Conservation (phyloP, 2,797 vertebrate genomes). For the Chelmon rostratus region DNA sequence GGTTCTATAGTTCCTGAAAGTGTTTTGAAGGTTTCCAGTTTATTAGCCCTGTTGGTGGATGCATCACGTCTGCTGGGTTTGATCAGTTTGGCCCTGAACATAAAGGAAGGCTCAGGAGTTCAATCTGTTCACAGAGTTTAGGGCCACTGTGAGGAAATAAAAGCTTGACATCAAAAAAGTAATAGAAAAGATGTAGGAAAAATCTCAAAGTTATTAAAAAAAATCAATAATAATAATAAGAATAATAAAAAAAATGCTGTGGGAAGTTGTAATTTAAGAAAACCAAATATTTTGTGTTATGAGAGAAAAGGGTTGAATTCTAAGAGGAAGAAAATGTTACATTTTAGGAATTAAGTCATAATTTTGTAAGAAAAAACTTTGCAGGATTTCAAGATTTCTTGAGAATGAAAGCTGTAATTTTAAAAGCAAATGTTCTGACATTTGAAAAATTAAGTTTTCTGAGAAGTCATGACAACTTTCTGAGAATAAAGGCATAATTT, state of each 20-base stretch:
- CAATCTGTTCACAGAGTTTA: neutral
- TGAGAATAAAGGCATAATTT: neutral
- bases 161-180: neutral
- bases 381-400: no score
- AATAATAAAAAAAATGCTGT: neutral
- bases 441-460: neutral
- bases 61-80: neutral
- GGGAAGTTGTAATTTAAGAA: neutral
- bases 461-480: neutral
- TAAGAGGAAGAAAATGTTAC: neutral
- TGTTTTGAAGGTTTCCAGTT: conserved; percentile 13
- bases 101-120: neutral
- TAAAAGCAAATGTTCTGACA: neutral
- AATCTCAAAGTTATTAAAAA: neutral
- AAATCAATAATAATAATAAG: no score
- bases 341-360: neutral
- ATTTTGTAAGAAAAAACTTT: no score
- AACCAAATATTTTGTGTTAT: neutral
- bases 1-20: neutral
- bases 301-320: neutral
- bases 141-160: neutral
- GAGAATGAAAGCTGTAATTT: neutral
- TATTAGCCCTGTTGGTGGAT: neutral
- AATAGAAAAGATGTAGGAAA: neutral
- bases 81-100: neutral